These are phyloP conservation scores for Zophobas atratus DNA, from an alignment of 1,140 invertebrate genomes.

Conservation along the genomic window DNA sequence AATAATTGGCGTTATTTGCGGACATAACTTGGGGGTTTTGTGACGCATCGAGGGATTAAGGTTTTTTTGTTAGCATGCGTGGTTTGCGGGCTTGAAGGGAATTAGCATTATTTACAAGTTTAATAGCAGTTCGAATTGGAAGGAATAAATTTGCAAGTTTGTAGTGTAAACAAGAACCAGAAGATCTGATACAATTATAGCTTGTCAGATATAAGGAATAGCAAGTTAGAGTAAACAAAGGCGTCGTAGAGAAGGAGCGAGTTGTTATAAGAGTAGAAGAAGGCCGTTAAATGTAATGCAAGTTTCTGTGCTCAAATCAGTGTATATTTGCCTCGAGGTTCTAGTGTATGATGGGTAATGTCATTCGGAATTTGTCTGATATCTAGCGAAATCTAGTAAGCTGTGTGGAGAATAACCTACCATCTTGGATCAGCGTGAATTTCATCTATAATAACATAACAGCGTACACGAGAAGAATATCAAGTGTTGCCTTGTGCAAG, in stretches of 20 bases:
- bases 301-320: constrained; percentile 37
- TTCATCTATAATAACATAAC: constrained; percentile 32
- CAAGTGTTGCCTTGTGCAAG: constrained; percentile 17
- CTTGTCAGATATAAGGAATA: constrained; percentile 44
- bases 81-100: constrained; percentile 33
- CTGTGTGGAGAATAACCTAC: neutral
- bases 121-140: constrained; percentile 37
- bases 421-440: constrained; percentile 16
- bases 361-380: constrained; percentile 25
- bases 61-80: constrained; percentile 29
- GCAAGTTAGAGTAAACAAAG: constrained; percentile 35
- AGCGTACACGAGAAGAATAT: constrained; percentile 31
- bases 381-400: constrained; percentile 1
- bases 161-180: constrained; percentile 45
- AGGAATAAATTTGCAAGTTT: constrained; percentile 48
- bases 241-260: constrained; percentile 5
- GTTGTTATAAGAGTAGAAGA: neutral
- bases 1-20: constrained; percentile 31
- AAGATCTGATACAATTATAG: constrained; percentile 48
- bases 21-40: constrained; percentile 35
- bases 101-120: constrained; percentile 43
- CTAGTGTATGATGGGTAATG: constrained; percentile 11
- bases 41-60: constrained; percentile 13
- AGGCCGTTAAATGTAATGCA: constrained; percentile 35
- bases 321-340: constrained; percentile 28